Conservation (phyloP, 2,888 invertebrate species). For the Colletes collaris region DNA sequence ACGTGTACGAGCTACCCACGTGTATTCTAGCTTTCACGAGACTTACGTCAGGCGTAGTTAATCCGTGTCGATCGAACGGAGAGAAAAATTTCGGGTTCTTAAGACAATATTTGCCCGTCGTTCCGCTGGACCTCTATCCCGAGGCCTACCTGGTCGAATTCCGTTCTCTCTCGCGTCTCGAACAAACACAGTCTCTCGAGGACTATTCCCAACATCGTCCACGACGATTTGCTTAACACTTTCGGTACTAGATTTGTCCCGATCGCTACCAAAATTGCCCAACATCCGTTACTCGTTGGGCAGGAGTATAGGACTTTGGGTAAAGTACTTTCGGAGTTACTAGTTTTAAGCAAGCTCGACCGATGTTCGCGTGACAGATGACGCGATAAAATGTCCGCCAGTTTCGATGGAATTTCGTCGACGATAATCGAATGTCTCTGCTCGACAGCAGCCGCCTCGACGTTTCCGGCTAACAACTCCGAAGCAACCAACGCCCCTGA, state of each 20-base stretch:
- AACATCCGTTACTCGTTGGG: neutral
- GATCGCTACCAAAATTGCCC: slow-evolving; percentile 5
- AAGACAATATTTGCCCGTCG: slow-evolving; percentile 56
- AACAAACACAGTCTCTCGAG: slow-evolving; percentile 44
- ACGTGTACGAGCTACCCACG: no score
- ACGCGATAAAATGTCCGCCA: no score
- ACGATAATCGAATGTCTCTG: slow-evolving; percentile 22
- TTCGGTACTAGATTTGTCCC: neutral
- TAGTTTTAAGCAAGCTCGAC: neutral
- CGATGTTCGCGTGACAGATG: no score
- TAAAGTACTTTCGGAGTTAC: neutral
- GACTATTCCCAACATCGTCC: slow-evolving; percentile 30
- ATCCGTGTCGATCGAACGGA: slow-evolving; percentile 28
- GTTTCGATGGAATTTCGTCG: neutral
- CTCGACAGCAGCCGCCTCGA: slow-evolving; percentile 18
- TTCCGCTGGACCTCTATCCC: neutral
- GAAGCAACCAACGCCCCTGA: slow-evolving; percentile 61
- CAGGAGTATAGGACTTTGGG: no score
- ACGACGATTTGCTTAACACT: slow-evolving; percentile 49
- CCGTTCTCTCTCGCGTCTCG: slow-evolving; percentile 37
- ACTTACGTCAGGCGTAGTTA: no score
- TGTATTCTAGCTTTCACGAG: neutral
- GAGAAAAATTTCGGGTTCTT: slow-evolving; percentile 43
- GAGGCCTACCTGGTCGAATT: slow-evolving; percentile 52
- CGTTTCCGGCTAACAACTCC: slow-evolving; percentile 48